Evolutionary conservation across 2,797 vertebrate genomes (phyloP).

Genomic region (Synanceia verrucosa): DNA sequence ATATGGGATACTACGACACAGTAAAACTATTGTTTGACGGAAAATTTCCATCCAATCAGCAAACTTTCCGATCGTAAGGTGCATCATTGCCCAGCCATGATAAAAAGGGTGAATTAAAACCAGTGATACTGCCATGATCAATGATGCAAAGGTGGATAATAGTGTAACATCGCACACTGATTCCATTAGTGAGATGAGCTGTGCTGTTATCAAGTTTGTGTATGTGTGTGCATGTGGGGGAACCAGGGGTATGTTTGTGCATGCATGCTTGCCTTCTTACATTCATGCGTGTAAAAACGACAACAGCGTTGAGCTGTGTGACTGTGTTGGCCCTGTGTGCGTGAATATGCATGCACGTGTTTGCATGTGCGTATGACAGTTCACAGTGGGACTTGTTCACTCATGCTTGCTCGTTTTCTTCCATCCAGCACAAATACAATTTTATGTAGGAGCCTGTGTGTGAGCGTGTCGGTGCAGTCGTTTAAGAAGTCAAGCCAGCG

Average conservation of each 20-base stretch:
- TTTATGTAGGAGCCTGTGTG: conserved; percentile 10
- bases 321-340: conserved; percentile 2
- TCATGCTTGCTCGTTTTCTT: conserved; percentile 39
- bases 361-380: not conserved
- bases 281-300: conserved; percentile 45
- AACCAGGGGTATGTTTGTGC: conserved; percentile 19
- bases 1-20: not conserved
- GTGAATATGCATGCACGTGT: conserved; percentile 14
- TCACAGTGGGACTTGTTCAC: conserved; percentile 14
- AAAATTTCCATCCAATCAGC: conserved; percentile 49
- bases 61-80: not conserved
- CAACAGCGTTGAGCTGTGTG: not conserved
- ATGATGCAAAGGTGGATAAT: conserved; percentile 11
- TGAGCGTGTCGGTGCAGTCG: conserved; percentile 4
- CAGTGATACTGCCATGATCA: conserved; percentile 7
- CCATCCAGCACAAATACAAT: conserved; percentile 34
- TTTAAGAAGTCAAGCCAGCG: conserved; percentile 4
- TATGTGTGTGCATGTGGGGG: not conserved
- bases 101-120: conserved; percentile 41
- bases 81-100: conserved; percentile 12
- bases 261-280: conserved; percentile 29
- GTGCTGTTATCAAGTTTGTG: conserved; percentile 1
- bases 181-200: conserved; percentile 41
- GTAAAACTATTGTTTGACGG: not conserved
- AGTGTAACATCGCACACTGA: conserved; percentile 28